Conservation (phyloP, 2,888 invertebrate species). For the Fragum fragum region DNA sequence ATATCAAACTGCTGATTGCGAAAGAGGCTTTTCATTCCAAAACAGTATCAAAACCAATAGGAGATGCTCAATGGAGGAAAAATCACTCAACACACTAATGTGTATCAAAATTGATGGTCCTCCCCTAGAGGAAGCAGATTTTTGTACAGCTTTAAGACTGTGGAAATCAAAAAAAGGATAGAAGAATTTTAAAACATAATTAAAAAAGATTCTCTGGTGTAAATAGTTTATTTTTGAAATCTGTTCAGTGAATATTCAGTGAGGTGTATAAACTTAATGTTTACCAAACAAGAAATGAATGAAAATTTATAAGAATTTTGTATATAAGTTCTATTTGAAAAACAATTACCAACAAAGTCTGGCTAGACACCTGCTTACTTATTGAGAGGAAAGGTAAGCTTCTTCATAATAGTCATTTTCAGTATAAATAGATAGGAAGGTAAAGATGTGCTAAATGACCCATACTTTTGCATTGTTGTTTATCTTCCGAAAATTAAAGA, state of each 20-base stretch:
- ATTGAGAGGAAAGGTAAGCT: too few species aligned
- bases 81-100: constrained; percentile 9
- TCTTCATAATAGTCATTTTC: too few species aligned
- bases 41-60: constrained; percentile 7
- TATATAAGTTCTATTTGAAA: too few species aligned
- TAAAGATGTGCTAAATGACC: too few species aligned
- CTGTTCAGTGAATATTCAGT: not conserved
- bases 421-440: too few species aligned
- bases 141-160: not conserved
- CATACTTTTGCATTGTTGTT: too few species aligned
- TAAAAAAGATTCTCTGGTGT: not conserved
- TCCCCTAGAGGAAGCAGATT: constrained; percentile 2
- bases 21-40: not conserved
- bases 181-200: constrained; percentile 5
- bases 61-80: constrained; percentile 2
- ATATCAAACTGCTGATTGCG: constrained; percentile 4
- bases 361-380: too few species aligned
- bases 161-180: constrained; percentile 7
- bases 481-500: too few species aligned
- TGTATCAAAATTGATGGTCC: constrained; percentile 6
- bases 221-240: not conserved
- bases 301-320: too few species aligned
- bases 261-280: too few species aligned
- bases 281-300: too few species aligned
- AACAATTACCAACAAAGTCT: too few species aligned